A percentile compares a stretch with the other conserved stretches of the same genome.
Conservation (phyloP, 2,113 vertebrate species). For the Aphelocoma coerulescens region DNA sequence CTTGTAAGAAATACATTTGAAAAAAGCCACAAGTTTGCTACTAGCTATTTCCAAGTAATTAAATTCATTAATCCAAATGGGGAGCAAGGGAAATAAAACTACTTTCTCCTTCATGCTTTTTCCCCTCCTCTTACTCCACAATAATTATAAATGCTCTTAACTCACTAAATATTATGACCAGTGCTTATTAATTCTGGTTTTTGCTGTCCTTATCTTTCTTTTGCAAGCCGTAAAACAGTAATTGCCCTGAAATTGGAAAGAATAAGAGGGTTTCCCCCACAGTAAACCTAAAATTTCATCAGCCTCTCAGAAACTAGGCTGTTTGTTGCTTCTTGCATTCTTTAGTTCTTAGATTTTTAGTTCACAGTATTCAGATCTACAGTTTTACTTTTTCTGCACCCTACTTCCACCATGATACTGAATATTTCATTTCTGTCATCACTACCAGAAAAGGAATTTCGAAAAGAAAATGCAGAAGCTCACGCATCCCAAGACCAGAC, state of each 20-base stretch:
- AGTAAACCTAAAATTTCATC: background rate
- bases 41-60: conserved; percentile 29
- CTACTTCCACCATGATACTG: background rate
- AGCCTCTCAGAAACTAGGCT: background rate
- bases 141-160: background rate
- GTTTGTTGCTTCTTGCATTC: background rate
- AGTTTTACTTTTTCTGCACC: background rate
- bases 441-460: background rate
- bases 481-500: background rate
- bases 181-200: background rate
- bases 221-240: background rate
- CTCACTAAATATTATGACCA: background rate
- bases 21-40: conserved; percentile 16
- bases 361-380: background rate
- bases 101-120: background rate
- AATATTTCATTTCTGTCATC: background rate
- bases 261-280: background rate
- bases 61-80: conserved; percentile 39
- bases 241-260: background rate
- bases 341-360: background rate
- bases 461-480: background rate
- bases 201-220: background rate
- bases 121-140: background rate
- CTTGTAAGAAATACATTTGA: conserved; percentile 15
- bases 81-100: conserved; percentile 16